Evolutionary conservation across 2,113 vertebrate genomes (phyloP).

Genomic region (Vulpes ferrilata): DNA sequence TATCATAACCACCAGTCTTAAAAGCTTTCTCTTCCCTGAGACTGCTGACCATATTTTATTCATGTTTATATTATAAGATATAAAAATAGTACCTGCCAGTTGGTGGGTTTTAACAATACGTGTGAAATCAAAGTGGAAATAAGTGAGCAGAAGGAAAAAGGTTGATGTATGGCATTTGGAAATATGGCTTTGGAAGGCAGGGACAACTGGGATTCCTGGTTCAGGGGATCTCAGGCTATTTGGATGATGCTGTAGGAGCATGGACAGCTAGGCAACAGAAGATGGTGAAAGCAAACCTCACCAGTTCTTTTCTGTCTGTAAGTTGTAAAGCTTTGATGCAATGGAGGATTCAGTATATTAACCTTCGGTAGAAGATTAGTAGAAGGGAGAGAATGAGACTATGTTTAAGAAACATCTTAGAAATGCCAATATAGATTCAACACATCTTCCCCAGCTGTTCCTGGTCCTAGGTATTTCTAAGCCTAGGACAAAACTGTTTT

Average conservation of each 20-base stretch:
- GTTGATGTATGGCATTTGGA: neutral
- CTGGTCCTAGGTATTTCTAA: constrained; percentile 37
- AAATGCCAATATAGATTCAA: neutral
- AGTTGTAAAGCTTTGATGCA: neutral
- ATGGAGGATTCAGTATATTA: neutral
- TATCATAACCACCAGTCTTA: neutral
- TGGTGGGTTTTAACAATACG: neutral
- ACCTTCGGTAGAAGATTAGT: neutral
- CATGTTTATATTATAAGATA: neutral
- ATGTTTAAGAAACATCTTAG: neutral
- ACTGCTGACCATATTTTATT: neutral
- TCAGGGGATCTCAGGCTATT: neutral
- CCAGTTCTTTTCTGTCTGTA: neutral
- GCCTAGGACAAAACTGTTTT: constrained; percentile 45
- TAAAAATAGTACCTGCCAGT: neutral
- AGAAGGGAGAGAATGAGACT: neutral
- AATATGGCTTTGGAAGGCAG: neutral
- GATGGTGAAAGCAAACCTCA: neutral
- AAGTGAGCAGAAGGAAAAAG: neutral
- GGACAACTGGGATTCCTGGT: neutral
- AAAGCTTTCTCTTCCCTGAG: neutral
- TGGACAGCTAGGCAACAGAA: neutral
- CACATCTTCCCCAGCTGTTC: neutral
- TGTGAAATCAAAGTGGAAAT: neutral
- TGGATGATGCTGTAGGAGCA: neutral